Percentiles rank a stretch among this genome's conserved stretches.
Evolutionary conservation across 2,888 invertebrate genomes (phyloP).

Genomic region (Drosophila borealis): DNA sequence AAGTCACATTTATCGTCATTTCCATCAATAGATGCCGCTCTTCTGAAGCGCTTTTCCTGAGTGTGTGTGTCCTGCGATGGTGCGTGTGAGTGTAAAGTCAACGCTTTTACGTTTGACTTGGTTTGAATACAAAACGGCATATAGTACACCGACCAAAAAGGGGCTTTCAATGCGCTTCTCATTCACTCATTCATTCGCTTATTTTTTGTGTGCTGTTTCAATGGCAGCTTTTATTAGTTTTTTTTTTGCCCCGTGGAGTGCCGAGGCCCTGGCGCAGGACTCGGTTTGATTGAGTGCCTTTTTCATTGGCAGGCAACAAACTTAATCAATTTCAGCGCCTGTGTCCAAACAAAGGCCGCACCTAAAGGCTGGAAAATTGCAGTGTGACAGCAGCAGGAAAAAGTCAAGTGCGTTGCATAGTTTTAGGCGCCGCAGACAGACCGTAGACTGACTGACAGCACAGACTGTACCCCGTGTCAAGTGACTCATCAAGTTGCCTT

Average conservation of each 20-base stretch:
- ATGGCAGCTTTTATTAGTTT: constrained; percentile 36
- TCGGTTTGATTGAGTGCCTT: constrained; percentile 73
- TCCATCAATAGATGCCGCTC: constrained; percentile 41
- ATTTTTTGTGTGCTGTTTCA: constrained; percentile 50
- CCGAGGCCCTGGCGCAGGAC: constrained; percentile 14
- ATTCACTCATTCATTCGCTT: constrained; percentile 42
- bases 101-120: constrained; percentile 77
- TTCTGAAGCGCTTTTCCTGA: neutral
- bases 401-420: constrained; percentile 44
- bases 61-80: constrained; percentile 12
- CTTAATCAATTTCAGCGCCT: constrained; percentile 77
- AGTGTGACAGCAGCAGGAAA: constrained; percentile 12
- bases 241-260: constrained; percentile 14
- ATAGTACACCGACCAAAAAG: constrained; percentile 5
- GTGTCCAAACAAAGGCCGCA: constrained; percentile 76
- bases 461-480: constrained; percentile 44
- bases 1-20: constrained; percentile 10
- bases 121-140: constrained; percentile 64
- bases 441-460: constrained; percentile 32
- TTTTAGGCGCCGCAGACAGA: constrained; percentile 44
- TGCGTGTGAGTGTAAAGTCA: constrained; percentile 60
- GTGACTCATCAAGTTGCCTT: constrained; percentile 59
- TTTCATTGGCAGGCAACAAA: constrained; percentile 76
- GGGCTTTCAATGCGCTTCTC: constrained; percentile 27
- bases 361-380: constrained; percentile 73